Percentiles rank a stretch among this genome's conserved stretches.
These are phyloP conservation scores for Thymallus thymallus DNA, from an alignment of 2,113 vertebrate species.

Conservation along the genomic window DNA sequence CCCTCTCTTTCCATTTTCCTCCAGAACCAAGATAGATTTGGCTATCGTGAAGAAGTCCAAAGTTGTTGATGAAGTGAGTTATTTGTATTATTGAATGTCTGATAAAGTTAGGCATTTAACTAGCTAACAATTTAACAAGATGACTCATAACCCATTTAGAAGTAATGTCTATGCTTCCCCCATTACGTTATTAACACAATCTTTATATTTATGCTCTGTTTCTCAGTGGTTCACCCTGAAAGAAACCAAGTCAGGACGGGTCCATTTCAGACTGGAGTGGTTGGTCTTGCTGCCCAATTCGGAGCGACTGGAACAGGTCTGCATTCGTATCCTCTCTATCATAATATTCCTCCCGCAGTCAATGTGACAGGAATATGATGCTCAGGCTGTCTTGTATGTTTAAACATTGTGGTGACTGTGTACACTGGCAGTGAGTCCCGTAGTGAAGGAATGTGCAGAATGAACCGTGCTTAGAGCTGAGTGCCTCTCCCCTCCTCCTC, in stretches of 20 bases:
- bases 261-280: conserved; percentile 89
- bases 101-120: neutral
- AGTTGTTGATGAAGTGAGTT: conserved; percentile 83
- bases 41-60: conserved; percentile 83
- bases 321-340: neutral
- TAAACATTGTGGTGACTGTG: neutral
- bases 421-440: neutral
- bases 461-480: neutral
- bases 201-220: conserved; percentile 17
- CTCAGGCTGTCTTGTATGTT: too few species aligned
- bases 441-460: neutral
- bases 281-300: conserved; percentile 72
- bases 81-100: neutral
- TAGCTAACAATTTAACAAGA: too few species aligned
- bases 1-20: neutral
- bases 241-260: conserved; percentile 75
- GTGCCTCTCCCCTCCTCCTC: neutral
- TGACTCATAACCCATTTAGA: neutral
- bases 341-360: neutral
- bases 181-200: neutral
- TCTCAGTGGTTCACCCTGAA: conserved; percentile 86
- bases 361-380: neutral
- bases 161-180: neutral
- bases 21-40: conserved; percentile 86
- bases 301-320: conserved; percentile 82